Evolutionary conservation across 2,113 vertebrate species (phyloP).

Genomic region (Ovis aries): ARS-UI_Ramb_v3.0 NC_056064.1:30349501-30350000

Average conservation of each 20-base stretch:
- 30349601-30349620: accelerated
- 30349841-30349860: conserved; percentile 89
- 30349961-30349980: no score
- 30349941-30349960: background rate
- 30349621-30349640: accelerated
- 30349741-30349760: conserved; percentile 86
- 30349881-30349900: conserved; percentile 84
- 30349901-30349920: background rate
- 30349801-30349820: conserved; percentile 94
- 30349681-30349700: background rate
- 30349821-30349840: conserved; percentile 95
- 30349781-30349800: conserved; percentile 91
- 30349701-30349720: conserved; percentile 93
- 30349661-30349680: background rate
- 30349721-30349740: conserved; percentile 94
- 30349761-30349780: conserved; percentile 90
- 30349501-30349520: background rate
- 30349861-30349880: conserved; percentile 90
- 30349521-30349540: background rate
- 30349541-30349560: accelerated
- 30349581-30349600: background rate
- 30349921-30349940: background rate
- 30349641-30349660: accelerated
- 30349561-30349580: accelerated
- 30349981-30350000: background rate